Conservation (phyloP, 2,888 invertebrate species). For the Pharmacophagus antenor region DNA sequence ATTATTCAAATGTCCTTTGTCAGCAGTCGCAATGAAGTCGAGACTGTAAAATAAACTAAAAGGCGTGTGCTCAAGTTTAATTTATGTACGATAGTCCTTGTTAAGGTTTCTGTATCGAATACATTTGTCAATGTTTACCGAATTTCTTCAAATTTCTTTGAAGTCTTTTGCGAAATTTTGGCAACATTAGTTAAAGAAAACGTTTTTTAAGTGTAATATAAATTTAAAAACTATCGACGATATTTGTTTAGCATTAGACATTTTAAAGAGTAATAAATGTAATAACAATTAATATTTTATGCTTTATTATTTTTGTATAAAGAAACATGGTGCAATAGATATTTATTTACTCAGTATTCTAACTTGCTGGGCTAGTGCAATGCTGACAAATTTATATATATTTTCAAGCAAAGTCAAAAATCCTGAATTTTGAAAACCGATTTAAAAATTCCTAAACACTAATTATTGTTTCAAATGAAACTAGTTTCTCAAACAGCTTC, state of each 20-base stretch:
- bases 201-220: slow-evolving; percentile 12
- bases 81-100: slow-evolving; percentile 34
- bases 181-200: slow-evolving; percentile 8
- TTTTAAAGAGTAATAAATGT: too few species aligned
- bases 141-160: slow-evolving; percentile 21
- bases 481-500: too few species aligned
- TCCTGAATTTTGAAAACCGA: too few species aligned
- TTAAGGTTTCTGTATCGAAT: slow-evolving; percentile 29
- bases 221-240: slow-evolving; percentile 3
- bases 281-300: too few species aligned
- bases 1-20: slow-evolving; percentile 44
- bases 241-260: slow-evolving; percentile 2
- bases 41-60: slow-evolving; percentile 39
- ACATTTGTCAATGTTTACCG: slow-evolving; percentile 30
- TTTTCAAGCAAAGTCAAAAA: too few species aligned
- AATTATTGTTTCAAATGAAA: too few species aligned
- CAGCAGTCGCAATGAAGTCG: slow-evolving; percentile 37
- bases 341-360: too few species aligned
- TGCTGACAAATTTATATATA: too few species aligned
- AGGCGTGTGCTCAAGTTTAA: slow-evolving; percentile 37
- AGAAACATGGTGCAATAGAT: too few species aligned
- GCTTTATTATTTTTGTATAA: too few species aligned
- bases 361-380: too few species aligned
- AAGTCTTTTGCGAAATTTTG: slow-evolving; percentile 17
- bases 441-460: too few species aligned